phyloP scores from a whole-genome alignment of 2,113 vertebrate genomes.

The Eira barbara region DNA sequence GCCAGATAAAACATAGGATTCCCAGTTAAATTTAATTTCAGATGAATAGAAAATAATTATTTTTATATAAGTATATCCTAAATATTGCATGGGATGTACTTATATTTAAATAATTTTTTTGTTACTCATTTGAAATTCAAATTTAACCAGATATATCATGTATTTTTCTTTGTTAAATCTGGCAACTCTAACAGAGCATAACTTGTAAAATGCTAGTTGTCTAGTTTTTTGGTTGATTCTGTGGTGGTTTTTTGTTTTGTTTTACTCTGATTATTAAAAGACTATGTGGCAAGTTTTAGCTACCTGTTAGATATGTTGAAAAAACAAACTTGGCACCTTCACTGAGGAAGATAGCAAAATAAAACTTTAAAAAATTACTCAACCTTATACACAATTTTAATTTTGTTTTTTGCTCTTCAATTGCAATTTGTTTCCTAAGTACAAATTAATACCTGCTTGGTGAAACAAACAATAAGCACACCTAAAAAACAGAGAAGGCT shows the following conservation, averaged over 20 bases:
- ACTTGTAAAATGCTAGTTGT: conserved; percentile 30
- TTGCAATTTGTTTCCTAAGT: not conserved
- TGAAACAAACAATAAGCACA: not conserved
- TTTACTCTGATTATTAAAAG: conserved; percentile 1
- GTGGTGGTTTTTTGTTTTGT: not conserved
- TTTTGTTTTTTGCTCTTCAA: not conserved
- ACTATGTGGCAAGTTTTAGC: conserved; percentile 33
- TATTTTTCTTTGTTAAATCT: conserved; percentile 28
- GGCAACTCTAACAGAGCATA: not conserved
- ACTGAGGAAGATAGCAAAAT: not conserved
- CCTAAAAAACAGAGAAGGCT: not conserved
- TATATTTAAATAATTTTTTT: not conserved
- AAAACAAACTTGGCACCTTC: not conserved
- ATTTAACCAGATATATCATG: not conserved
- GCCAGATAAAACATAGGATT: not conserved
- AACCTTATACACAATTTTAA: not conserved
- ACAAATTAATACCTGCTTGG: not conserved
- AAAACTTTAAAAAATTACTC: conserved; percentile 1
- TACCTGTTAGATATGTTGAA: conserved; percentile 14
- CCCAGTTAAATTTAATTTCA: conserved; percentile 21
- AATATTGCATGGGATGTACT: not conserved
- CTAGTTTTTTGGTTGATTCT: conserved; percentile 27
- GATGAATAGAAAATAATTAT: not conserved
- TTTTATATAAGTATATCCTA: not conserved
- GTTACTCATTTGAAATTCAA: conserved; percentile 21